Evolutionary conservation across 2,888 invertebrate genomes (phyloP).

Genomic region (Catonia carolina): DNA sequence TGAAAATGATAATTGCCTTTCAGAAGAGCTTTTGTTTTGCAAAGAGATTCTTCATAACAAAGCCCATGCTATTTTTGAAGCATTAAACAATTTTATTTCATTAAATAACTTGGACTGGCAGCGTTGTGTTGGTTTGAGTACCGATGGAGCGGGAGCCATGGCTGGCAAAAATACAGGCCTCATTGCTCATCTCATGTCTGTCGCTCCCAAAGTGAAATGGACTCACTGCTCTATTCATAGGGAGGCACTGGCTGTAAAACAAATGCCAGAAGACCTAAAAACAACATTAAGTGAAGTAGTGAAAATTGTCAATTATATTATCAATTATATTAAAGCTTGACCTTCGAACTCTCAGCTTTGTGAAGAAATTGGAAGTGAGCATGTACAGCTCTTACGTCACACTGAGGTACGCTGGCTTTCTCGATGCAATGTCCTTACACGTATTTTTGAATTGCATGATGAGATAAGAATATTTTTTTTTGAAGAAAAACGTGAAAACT

Average conservation of each 20-base stretch:
- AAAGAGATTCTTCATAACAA: conserved; percentile 15
- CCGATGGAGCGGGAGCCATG: conserved; percentile 33
- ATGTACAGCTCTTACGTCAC: conserved; percentile 26
- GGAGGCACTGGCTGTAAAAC: conserved; percentile 31
- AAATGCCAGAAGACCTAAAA: conserved; percentile 28
- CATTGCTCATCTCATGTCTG: conserved; percentile 29
- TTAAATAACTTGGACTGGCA: conserved; percentile 12
- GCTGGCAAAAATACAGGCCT: conserved; percentile 29
- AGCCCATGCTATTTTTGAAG: conserved; percentile 17
- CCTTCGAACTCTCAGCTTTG: conserved; percentile 33
- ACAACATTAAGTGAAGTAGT: conserved; percentile 27
- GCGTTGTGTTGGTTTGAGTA: conserved; percentile 23
- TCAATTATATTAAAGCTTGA: conserved; percentile 23
- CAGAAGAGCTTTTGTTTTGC: not conserved
- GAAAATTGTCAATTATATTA: conserved; percentile 24
- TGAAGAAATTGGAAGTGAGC: conserved; percentile 32
- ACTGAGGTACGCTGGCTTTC: conserved; percentile 11
- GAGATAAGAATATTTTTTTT: no score
- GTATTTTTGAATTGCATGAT: conserved; percentile 1
- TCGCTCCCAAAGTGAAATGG: conserved; percentile 29
- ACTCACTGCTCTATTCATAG: no score
- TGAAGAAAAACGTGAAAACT: no score
- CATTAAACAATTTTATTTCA: conserved; percentile 20
- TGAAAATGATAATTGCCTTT: conserved; percentile 1
- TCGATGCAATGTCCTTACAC: not conserved